Evolutionary conservation across 2,888 invertebrate genomes (phyloP).

Genomic region (Notodonta dromedarius): DNA sequence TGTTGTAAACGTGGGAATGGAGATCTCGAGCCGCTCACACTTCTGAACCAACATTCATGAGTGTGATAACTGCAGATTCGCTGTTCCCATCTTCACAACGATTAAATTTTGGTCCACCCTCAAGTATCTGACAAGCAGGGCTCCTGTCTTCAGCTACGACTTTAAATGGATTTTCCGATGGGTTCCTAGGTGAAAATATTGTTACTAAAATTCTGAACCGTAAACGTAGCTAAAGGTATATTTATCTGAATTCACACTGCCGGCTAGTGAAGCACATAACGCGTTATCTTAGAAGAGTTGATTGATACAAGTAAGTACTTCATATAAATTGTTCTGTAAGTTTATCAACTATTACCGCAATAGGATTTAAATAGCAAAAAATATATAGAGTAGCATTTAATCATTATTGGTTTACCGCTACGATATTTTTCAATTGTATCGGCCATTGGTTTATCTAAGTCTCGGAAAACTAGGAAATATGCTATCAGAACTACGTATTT

Average conservation of each 20-base stretch:
- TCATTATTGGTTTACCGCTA: too few relatives aligned
- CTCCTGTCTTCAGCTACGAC: constrained; percentile 80
- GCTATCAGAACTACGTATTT: too few relatives aligned
- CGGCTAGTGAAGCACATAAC: neutral
- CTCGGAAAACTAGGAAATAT: too few relatives aligned
- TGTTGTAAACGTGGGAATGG: constrained; percentile 62
- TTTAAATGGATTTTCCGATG: constrained; percentile 11
- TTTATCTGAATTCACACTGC: constrained; percentile 1
- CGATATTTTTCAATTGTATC: too few relatives aligned
- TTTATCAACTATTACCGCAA: too few relatives aligned
- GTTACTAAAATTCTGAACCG: too few relatives aligned
- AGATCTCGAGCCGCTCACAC: constrained; percentile 29
- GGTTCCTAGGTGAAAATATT: constrained; percentile 12
- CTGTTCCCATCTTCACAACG: constrained; percentile 58
- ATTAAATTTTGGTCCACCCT: constrained; percentile 49
- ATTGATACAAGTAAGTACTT: neutral
- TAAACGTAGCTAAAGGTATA: neutral
- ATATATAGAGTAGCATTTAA: too few relatives aligned
- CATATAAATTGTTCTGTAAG: too few relatives aligned
- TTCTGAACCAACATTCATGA: constrained; percentile 23
- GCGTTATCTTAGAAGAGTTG: neutral
- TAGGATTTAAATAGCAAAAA: too few relatives aligned
- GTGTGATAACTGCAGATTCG: constrained; percentile 8
- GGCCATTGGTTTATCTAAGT: too few relatives aligned
- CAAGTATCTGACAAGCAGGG: constrained; percentile 80